These are phyloP conservation scores for Dendrolimus pini DNA, from an alignment of 2,888 invertebrate species.

Conservation along the genomic window DNA sequence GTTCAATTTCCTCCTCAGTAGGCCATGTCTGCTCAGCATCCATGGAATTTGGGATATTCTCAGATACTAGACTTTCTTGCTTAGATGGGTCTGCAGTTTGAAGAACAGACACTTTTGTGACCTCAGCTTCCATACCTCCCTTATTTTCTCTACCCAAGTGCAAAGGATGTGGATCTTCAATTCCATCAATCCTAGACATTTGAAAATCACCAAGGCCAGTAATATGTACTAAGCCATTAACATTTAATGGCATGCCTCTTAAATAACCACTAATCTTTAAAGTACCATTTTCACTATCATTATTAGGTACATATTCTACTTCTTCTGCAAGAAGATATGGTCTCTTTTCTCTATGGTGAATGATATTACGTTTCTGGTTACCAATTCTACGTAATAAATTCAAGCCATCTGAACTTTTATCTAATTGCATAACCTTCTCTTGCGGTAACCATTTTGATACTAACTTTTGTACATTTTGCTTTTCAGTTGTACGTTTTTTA, in stretches of 20 bases:
- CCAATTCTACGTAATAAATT: slow-evolving; percentile 82
- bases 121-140: slow-evolving; percentile 57
- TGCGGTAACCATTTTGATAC: slow-evolving; percentile 86
- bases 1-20: slow-evolving; percentile 90
- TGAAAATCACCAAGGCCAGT: slow-evolving; percentile 96
- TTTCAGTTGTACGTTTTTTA: slow-evolving; percentile 83
- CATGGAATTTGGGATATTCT: slow-evolving; percentile 92
- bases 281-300: slow-evolving; percentile 74
- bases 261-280: slow-evolving; percentile 92
- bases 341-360: slow-evolving; percentile 85
- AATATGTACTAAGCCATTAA: slow-evolving; percentile 92
- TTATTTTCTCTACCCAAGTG: slow-evolving; percentile 68
- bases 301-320: slow-evolving; percentile 78
- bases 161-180: slow-evolving; percentile 81
- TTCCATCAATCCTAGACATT: slow-evolving; percentile 86
- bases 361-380: slow-evolving; percentile 85
- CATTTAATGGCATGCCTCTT: slow-evolving; percentile 88
- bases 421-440: slow-evolving; percentile 87
- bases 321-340: slow-evolving; percentile 91
- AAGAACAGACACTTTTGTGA: slow-evolving; percentile 60
- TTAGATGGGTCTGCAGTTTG: slow-evolving; percentile 79
- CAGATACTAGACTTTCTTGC: slow-evolving; percentile 85
- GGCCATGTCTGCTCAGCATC: slow-evolving; percentile 99
- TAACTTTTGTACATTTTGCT: slow-evolving; percentile 79
- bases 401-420: slow-evolving; percentile 84